phyloP scores from a whole-genome alignment of 2,113 vertebrate species.

The Hassar affinis region DNA sequence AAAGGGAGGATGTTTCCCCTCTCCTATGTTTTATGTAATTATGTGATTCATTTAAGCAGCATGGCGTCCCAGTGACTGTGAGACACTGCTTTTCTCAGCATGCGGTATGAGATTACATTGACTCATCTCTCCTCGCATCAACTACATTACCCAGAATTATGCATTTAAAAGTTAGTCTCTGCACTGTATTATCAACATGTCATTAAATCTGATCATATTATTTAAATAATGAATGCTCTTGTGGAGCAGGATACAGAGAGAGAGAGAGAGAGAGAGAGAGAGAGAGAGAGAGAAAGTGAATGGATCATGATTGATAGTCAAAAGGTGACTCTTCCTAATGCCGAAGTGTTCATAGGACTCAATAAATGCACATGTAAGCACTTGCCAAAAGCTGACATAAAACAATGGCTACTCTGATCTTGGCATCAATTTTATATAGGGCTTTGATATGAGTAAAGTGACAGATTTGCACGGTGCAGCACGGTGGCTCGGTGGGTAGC shows the following conservation, averaged over 20 bases:
- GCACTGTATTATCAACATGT: constrained; percentile 7
- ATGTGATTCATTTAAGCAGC: constrained; percentile 37
- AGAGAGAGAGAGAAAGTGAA: neutral
- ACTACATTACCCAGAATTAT: constrained; percentile 35
- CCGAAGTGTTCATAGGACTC: neutral
- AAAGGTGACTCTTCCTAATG: neutral
- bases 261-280: constrained; percentile 23
- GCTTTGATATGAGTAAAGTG: neutral
- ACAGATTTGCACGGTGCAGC: neutral
- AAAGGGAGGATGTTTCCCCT: constrained; percentile 14
- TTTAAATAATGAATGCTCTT: neutral
- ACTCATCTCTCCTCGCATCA: constrained; percentile 23
- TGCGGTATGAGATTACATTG: constrained; percentile 38
- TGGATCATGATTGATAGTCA: neutral
- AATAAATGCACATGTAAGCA: neutral
- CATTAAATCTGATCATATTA: constrained; percentile 7
- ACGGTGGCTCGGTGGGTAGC: too few relatives aligned
- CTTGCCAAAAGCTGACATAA: neutral
- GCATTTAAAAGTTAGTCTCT: constrained; percentile 23
- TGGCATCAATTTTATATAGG: neutral
- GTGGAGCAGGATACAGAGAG: constrained; percentile 11
- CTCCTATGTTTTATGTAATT: constrained; percentile 41
- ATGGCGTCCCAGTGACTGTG: constrained; percentile 37
- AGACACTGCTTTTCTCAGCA: constrained; percentile 34
- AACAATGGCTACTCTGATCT: neutral